Base-by-base conservation (phyloP, 2,113 vertebrate genomes). In the Cynocephalus volans region DNA sequence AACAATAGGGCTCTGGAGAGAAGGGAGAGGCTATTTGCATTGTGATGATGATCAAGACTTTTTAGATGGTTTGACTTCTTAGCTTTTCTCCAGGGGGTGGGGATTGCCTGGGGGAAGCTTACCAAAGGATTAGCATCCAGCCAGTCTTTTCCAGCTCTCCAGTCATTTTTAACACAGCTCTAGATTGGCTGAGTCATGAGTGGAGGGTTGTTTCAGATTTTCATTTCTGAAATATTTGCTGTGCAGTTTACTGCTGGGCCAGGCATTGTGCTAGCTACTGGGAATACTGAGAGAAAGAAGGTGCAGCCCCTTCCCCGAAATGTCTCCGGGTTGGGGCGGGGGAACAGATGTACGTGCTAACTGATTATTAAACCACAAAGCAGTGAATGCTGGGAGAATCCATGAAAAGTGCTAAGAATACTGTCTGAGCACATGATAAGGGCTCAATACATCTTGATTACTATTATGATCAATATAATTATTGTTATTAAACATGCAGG, bases 381-480 rank as follows among this genome's bases (percentile, higher is more conserved):
- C 73, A 13, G 0, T 10, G 73, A 92, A 83, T 80, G 75, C 90
- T 67, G 48, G 75, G 64, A 23, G 54, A 75, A 62, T 87, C 79
- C 80, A 60, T n/a, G 36, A 33, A 64, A 76, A 67, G 28, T 70
- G 50, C 83, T 82, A 41, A 97, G 89, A 96, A 90, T 92, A 94
- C 93, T 28, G 73, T 96, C 83, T 95, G 93, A 97, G 92, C 87
- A 84, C 81, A 90, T 10, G 79, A 75, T 65, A 91, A 97, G 52
- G 50, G 64, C 69, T 97, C 89, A 83, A 33, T 95, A 60, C 82
- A 26, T 70, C 96, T 93, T 88, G 93, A 96, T 97, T 94, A 82
- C 93, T 93, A 64, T 90, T 81, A 79, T 81, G 85, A 93, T 95
- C 85, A 69, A 95, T 95, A 77, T 89, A 95, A 97, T 97, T 65